These are phyloP conservation scores for Mamestra brassicae DNA, from an alignment of 2,888 invertebrate species.

Conservation along the genomic window DNA sequence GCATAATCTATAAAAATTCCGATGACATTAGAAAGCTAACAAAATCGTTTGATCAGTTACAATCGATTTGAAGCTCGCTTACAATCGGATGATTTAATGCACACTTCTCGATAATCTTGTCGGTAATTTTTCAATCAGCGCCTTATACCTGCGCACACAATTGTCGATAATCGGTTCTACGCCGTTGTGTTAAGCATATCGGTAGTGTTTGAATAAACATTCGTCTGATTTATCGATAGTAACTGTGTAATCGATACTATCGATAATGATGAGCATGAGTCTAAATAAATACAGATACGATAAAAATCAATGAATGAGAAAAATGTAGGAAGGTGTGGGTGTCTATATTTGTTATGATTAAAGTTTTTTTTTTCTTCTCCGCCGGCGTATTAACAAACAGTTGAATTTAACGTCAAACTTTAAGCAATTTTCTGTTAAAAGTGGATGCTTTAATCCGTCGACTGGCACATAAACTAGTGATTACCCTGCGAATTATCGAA, in stretches of 20 bases:
- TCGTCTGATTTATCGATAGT: slow-evolving; percentile 75
- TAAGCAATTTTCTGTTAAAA: not conserved
- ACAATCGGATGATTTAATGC: slow-evolving; percentile 60
- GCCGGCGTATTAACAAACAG: not conserved
- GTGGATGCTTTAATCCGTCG: not conserved
- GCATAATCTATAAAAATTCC: slow-evolving; percentile 48
- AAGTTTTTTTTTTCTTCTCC: slow-evolving; percentile 8
- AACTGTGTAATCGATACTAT: slow-evolving; percentile 76
- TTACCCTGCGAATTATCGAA: slow-evolving; percentile 26
- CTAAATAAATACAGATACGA: slow-evolving; percentile 75
- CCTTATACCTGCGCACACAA: slow-evolving; percentile 31
- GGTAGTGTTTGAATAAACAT: slow-evolving; percentile 60
- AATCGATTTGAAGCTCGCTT: slow-evolving; percentile 53
- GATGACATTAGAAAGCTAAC: slow-evolving; percentile 61
- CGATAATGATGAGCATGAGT: slow-evolving; percentile 76
- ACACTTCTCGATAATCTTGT: slow-evolving; percentile 52
- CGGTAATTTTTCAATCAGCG: slow-evolving; percentile 67
- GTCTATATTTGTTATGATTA: slow-evolving; percentile 47
- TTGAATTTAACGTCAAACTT: slow-evolving; percentile 12
- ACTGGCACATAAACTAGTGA: slow-evolving; percentile 14
- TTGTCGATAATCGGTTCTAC: slow-evolving; percentile 56
- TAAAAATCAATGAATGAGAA: slow-evolving; percentile 66
- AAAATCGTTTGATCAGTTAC: slow-evolving; percentile 55
- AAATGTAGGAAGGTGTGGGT: slow-evolving; percentile 66
- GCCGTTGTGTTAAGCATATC: slow-evolving; percentile 43